These are phyloP conservation scores for Leptopilina boulardi DNA, from an alignment of 1,140 invertebrate genomes.

Conservation along the genomic window DNA sequence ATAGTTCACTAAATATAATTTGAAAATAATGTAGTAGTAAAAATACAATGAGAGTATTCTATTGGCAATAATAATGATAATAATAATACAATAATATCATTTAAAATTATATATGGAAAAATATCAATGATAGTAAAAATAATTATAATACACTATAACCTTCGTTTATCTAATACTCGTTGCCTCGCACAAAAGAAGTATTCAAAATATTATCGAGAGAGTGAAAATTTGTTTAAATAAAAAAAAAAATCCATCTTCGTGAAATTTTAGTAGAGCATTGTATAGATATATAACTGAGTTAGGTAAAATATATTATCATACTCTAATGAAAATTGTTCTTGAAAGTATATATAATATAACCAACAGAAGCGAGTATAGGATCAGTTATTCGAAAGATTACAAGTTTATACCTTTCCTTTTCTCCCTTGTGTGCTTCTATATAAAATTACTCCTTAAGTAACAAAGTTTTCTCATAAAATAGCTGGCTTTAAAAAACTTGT, in stretches of 20 bases:
- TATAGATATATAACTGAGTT: conserved; percentile 1
- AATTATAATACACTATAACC: not conserved
- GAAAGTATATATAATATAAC: conserved; percentile 17
- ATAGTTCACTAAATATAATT: no score
- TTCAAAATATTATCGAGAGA: not conserved
- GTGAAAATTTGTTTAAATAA: not conserved
- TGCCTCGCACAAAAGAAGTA: not conserved
- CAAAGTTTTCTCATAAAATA: conserved; percentile 32
- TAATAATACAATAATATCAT: not conserved
- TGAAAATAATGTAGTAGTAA: no score
- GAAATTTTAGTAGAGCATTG: not conserved
- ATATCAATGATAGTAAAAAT: not conserved
- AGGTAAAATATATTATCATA: not conserved
- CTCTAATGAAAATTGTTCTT: conserved; percentile 24
- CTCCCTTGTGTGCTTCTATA: conserved; percentile 17
- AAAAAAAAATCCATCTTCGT: not conserved
- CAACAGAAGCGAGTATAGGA: conserved; percentile 2
- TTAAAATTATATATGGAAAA: not conserved
- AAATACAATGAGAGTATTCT: no score
- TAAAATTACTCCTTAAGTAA: conserved; percentile 33
- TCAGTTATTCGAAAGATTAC: conserved; percentile 23
- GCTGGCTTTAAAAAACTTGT: conserved; percentile 31
- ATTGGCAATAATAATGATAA: no score
- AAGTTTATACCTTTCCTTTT: conserved; percentile 15
- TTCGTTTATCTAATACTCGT: conserved; percentile 9